Evolutionary conservation across 2,797 vertebrate species (phyloP).

Genomic region (Dallia pectoralis): DNA sequence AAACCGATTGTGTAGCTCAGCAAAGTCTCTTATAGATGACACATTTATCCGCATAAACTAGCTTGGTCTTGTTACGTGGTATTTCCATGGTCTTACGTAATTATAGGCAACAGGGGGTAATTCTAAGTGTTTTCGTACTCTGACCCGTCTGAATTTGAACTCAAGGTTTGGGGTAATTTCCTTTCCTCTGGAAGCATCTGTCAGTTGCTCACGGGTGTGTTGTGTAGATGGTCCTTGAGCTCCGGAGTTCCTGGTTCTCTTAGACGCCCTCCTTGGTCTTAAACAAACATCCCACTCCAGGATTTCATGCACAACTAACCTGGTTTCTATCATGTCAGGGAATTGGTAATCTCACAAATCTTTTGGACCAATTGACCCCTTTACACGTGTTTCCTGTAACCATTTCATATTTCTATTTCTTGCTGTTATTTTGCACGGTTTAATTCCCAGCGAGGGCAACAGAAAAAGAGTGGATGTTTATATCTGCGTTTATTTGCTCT

Average conservation of each 20-base stretch:
- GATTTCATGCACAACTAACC: constrained; percentile 58
- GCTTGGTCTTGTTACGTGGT: not conserved
- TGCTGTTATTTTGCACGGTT: constrained; percentile 47
- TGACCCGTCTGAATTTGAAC: not conserved
- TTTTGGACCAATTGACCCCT: constrained; percentile 59
- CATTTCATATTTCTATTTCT: constrained; percentile 59
- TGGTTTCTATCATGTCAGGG: constrained; percentile 62
- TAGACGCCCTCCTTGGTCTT: constrained; percentile 36
- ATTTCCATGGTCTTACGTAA: not conserved
- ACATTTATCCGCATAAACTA: not conserved
- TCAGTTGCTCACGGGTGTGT: constrained; percentile 2
- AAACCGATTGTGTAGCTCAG: too few relatives aligned
- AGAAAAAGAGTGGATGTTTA: constrained; percentile 48
- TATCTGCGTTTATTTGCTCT: constrained; percentile 60
- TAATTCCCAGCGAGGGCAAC: constrained; percentile 42
- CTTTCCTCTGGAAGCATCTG: not conserved
- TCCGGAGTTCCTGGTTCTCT: constrained; percentile 32
- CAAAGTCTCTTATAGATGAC: too few relatives aligned
- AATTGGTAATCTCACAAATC: constrained; percentile 44
- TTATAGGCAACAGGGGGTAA: not conserved
- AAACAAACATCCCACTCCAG: constrained; percentile 57
- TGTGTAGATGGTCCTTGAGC: constrained; percentile 27
- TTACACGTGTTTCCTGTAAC: constrained; percentile 67
- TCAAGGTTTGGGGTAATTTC: not conserved
- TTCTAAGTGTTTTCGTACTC: not conserved